Percentiles rank a stretch among this genome's conserved stretches.
Conservation (phyloP, 2,888 invertebrate genomes). For the Agrochola litura region DNA sequence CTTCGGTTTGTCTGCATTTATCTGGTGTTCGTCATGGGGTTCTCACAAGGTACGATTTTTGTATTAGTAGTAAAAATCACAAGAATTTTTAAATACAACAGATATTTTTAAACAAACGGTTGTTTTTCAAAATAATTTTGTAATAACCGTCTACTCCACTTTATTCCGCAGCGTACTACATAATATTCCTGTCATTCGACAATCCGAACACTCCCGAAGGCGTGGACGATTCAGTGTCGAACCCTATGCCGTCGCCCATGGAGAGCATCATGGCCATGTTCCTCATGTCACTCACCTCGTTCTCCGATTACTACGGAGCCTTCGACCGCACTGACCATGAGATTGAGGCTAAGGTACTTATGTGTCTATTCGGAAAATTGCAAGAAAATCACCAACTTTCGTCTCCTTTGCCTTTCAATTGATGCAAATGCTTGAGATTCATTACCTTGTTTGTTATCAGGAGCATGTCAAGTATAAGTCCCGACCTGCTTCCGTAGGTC, state of each 20-base stretch:
- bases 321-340: conserved; percentile 97
- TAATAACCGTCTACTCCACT: too few species aligned
- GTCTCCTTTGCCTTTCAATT: background rate
- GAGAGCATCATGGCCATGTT: conserved; percentile 99
- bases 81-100: too few species aligned
- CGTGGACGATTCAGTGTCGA: conserved; percentile 94
- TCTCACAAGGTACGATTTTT: conserved; percentile 95
- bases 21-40: conserved; percentile 98
- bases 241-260: conserved; percentile 97
- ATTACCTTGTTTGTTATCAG: background rate
- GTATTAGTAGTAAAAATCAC: background rate
- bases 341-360: conserved; percentile 95
- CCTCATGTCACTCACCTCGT: conserved; percentile 99
- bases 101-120: too few species aligned
- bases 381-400: background rate
- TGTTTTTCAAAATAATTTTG: too few species aligned
- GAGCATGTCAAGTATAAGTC: background rate
- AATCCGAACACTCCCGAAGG: conserved; percentile 96
- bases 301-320: conserved; percentile 98
- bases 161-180: conserved; percentile 93
- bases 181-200: conserved; percentile 97
- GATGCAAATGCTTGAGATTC: background rate
- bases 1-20: conserved; percentile 99
- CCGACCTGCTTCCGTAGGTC: background rate
- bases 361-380: background rate